Conservation (phyloP, 2,888 invertebrate genomes). For the Anaspis maculata region DNA sequence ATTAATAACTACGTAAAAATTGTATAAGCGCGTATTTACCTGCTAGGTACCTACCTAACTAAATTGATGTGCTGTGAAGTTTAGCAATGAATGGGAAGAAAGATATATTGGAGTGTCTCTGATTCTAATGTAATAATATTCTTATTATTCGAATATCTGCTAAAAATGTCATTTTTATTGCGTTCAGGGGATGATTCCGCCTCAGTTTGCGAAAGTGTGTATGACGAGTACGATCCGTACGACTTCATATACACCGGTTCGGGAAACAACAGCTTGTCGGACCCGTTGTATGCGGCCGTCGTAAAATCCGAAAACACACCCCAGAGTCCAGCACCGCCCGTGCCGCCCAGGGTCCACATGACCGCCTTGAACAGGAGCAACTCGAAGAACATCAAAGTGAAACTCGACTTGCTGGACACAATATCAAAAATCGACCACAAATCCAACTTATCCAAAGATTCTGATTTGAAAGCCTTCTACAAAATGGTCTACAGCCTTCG, state of each 20-base stretch:
- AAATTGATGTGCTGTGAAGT: too few species aligned
- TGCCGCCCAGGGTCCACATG: conserved; percentile 51
- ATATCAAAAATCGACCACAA: conserved; percentile 53
- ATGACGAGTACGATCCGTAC: conserved; percentile 71
- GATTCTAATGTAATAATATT: too few species aligned
- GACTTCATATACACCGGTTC: conserved; percentile 61
- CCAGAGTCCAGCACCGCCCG: conserved; percentile 41
- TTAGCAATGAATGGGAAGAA: too few species aligned
- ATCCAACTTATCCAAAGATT: conserved; percentile 45
- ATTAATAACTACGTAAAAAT: too few species aligned
- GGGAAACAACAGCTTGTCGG: conserved; percentile 54
- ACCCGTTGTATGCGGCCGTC: conserved; percentile 63
- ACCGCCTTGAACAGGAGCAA: conserved; percentile 45
- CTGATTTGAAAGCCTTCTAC: conserved; percentile 74
- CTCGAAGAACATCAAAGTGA: conserved; percentile 29
- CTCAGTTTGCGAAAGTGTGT: conserved; percentile 57
- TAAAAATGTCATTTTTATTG: too few species aligned
- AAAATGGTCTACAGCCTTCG: conserved; percentile 73
- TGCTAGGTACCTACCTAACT: too few species aligned
- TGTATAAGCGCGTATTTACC: too few species aligned
- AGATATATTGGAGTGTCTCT: too few species aligned
- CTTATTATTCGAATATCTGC: too few species aligned
- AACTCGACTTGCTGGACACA: conserved; percentile 48
- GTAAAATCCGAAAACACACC: conserved; percentile 46
- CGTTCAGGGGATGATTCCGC: conserved; percentile 43